Conservation (phyloP, 1,140 invertebrate genomes). For the Drosophila baimaii region DNA sequence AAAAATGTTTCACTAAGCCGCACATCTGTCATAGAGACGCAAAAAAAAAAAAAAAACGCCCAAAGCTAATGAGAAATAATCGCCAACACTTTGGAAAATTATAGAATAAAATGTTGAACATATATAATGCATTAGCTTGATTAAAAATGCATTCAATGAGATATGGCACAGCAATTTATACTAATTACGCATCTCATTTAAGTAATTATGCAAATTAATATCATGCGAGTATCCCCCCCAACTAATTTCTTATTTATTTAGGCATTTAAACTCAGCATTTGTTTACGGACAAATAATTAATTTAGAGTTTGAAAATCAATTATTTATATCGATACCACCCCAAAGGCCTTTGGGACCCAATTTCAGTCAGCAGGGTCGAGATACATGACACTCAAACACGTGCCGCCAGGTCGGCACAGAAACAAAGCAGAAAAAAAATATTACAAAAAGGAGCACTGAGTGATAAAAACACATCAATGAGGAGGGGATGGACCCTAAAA, state of each 20-base stretch:
- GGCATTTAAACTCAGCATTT: conserved; percentile 18
- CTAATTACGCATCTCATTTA: conserved; percentile 54
- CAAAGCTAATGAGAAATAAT: conserved; percentile 26
- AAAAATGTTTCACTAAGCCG: conserved; percentile 28
- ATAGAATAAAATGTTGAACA: conserved; percentile 12
- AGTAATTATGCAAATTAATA: conserved; percentile 57
- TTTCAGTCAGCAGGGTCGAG: not conserved
- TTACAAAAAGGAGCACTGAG: not conserved
- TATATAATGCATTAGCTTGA: conserved; percentile 46
- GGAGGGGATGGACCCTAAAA: conserved; percentile 25
- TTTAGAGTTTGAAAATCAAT: conserved; percentile 41
- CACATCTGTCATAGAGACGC: conserved; percentile 25
- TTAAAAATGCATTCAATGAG: conserved; percentile 42
- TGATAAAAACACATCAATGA: conserved; percentile 49
- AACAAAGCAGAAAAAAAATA: not conserved
- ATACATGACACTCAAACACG: conserved; percentile 39
- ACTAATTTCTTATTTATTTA: conserved; percentile 35
- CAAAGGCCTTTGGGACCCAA: conserved; percentile 6
- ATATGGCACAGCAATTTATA: conserved; percentile 36
- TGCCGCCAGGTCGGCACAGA: conserved; percentile 27
- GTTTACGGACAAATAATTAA: conserved; percentile 38
- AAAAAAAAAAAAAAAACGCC: no score
- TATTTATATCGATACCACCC: conserved; percentile 38
- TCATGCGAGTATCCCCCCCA: conserved; percentile 2
- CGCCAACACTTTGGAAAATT: conserved; percentile 27